Base-by-base conservation (phyloP, 1,140 invertebrate genomes). In the Drosophila ambigua region DNA sequence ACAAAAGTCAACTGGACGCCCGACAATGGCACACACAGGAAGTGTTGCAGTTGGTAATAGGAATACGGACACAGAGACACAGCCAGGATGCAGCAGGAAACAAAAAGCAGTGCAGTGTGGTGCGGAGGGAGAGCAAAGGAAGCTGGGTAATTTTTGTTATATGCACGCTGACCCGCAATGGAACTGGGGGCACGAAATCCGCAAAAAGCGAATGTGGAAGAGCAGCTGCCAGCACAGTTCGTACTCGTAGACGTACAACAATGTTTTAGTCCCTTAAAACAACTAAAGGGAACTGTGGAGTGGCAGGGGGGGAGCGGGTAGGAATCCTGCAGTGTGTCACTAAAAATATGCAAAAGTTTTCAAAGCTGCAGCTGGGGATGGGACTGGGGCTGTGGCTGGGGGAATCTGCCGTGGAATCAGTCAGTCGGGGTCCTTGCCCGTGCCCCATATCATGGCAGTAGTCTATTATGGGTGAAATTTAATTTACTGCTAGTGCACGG, bases 381-480 rank as follows among this genome's bases (percentile, higher is more conserved):
- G 7, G 9, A 4, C 4, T 28, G 31, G 7, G 9, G 1, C 11
- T 35, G 31, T n/a, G n/a, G n/a, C n/a, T n/a, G n/a, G n/a, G n/a
- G n/a, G n/a, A n/a, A n/a, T n/a, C 9, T 13, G 3, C 11, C 35
- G 11, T 39, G 35, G 35, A 39, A 39, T 39, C 35, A 39, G 35
- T 39, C 9, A 39, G 35, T 35, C 50, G 5, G 28, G 8, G 28
- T 8, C 35, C 6, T 5, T n/a, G 4, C 9, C 2, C 28, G 51
- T 49, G 35, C 2, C 1, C 39, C 48, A 16, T 31, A 63, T 53
- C 65, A 76, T 78, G 82, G 61, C 79, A 71, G 62, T 59, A 82
- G 69, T 87, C 78, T 77, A 82, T 82, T 88, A 88, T 69, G 83
- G 78, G 63, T 66, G 51, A 88, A 87, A 87, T 87, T 87, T 76